Evolutionary conservation across 2,113 vertebrate species (phyloP).

Genomic region (Oophaga pumilio): DNA sequence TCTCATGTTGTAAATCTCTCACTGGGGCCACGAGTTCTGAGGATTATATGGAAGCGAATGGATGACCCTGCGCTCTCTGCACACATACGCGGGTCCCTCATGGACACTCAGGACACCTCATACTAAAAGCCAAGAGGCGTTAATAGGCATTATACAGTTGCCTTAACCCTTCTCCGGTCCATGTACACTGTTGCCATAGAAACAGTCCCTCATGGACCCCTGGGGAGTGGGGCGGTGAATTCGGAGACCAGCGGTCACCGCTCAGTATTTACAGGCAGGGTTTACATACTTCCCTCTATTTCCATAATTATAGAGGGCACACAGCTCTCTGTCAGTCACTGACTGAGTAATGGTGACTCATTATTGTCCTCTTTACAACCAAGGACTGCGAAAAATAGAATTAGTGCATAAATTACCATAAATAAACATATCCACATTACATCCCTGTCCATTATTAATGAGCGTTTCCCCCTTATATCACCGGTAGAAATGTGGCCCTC

Average conservation of each 20-base stretch:
- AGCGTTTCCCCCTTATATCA: neutral
- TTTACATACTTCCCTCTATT: constrained; percentile 33
- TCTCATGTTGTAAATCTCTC: constrained; percentile 32
- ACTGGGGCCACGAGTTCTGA: neutral
- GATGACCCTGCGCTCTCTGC: constrained; percentile 25
- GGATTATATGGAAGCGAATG: constrained; percentile 5
- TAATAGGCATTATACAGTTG: constrained; percentile 32
- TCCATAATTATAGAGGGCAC: constrained; percentile 36
- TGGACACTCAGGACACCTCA: constrained; percentile 44
- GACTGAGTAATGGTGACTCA: neutral
- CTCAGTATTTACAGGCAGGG: constrained; percentile 22
- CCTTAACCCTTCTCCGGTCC: constrained; percentile 37
- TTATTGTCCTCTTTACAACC: neutral
- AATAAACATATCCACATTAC: neutral
- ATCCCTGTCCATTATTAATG: neutral
- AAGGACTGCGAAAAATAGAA: neutral
- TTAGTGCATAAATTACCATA: neutral
- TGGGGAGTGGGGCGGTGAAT: constrained; percentile 14
- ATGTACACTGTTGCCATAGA: constrained; percentile 47
- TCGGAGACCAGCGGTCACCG: constrained; percentile 17
- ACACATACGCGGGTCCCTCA: constrained; percentile 34
- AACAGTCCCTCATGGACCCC: constrained; percentile 30
- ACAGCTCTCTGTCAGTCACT: neutral
- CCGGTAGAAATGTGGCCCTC: neutral
- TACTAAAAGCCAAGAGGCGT: constrained; percentile 44